Percentiles rank a stretch among this genome's conserved stretches.
These are phyloP conservation scores for Neomonachus schauinslandi DNA, from an alignment of 2,113 vertebrate genomes.

Conservation along the genomic window DNA sequence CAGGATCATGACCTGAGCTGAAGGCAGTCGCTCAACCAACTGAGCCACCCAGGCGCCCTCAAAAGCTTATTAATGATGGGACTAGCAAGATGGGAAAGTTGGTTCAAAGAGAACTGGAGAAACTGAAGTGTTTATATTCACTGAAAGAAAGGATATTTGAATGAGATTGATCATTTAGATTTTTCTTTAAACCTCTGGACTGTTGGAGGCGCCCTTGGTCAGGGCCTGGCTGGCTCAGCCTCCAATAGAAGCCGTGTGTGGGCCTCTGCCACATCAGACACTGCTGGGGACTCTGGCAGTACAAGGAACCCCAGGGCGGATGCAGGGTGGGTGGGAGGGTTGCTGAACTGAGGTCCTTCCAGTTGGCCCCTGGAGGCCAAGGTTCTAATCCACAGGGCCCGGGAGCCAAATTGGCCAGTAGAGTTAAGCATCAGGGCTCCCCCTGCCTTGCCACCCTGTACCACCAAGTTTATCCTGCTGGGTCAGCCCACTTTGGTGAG, in stretches of 20 bases:
- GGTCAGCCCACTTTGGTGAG: background rate
- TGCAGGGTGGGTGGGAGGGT: background rate
- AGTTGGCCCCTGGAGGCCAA: background rate
- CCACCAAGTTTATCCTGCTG: background rate
- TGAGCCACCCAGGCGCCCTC: background rate
- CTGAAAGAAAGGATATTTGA: conserved; percentile 8
- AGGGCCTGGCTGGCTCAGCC: background rate
- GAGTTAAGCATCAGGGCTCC: background rate
- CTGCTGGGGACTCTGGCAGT: background rate
- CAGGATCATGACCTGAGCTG: too few relatives aligned
- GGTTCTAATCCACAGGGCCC: background rate
- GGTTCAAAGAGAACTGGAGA: background rate
- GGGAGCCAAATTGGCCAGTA: too few relatives aligned
- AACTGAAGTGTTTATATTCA: background rate
- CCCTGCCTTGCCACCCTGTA: too few relatives aligned
- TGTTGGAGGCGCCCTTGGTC: background rate
- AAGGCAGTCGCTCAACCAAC: too few relatives aligned
- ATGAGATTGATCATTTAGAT: conserved; percentile 9
- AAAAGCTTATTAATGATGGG: background rate
- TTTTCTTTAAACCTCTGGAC: background rate
- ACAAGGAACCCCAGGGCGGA: background rate
- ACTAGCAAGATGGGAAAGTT: background rate
- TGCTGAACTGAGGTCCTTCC: background rate
- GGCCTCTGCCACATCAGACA: background rate
- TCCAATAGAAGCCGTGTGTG: background rate